phyloP scores from a whole-genome alignment of 2,888 invertebrate genomes.

The Timema podura region DNA sequence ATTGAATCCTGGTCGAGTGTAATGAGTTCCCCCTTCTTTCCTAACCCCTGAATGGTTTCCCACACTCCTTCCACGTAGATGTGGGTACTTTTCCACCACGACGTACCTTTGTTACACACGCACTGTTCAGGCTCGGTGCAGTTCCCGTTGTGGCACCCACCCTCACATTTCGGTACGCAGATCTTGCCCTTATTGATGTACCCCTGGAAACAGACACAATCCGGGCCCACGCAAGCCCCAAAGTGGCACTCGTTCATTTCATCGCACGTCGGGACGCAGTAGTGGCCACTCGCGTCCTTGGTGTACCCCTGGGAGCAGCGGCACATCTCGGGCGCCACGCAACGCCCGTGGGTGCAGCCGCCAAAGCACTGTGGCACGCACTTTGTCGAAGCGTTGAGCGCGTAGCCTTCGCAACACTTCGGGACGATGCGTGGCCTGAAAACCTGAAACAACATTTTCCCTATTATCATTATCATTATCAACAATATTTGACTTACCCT shows the following conservation, averaged over 20 bases:
- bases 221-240: neutral
- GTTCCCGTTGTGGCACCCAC: conserved; percentile 49
- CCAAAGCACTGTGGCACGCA: conserved; percentile 65
- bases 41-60: too few relatives aligned
- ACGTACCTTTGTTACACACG: neutral
- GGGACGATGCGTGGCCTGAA: neutral
- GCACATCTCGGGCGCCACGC: conserved; percentile 57
- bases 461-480: too few relatives aligned
- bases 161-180: conserved; percentile 32
- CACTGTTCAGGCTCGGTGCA: conserved; percentile 44
- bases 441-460: too few relatives aligned
- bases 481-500: too few relatives aligned
- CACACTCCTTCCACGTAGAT: too few relatives aligned
- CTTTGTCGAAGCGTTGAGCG: neutral
- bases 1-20: too few relatives aligned
- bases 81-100: too few relatives aligned
- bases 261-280: neutral
- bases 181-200: neutral
- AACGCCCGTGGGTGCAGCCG: conserved; percentile 63
- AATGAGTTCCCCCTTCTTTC: too few relatives aligned
- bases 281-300: conserved; percentile 34
- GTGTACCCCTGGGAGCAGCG: conserved; percentile 58
- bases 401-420: neutral
- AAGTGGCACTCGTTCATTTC: neutral
- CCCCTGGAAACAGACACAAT: neutral